phyloP scores from a whole-genome alignment of 2,888 invertebrate genomes.

The Leptarthrus brevirostris region DNA sequence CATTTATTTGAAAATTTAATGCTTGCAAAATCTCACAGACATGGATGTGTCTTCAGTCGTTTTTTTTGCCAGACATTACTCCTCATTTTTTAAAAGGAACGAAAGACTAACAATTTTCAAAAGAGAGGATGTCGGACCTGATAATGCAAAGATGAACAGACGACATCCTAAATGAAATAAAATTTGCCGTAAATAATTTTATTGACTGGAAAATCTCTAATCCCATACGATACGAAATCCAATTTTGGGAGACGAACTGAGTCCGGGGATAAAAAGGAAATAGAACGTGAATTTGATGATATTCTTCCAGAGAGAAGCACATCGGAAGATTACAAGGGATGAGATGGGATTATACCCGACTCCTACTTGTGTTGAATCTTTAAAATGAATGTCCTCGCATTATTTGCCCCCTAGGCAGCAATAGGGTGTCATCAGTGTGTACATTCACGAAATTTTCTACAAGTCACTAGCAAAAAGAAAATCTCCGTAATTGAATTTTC shows the following conservation, averaged over 20 bases:
- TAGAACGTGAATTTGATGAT: not conserved
- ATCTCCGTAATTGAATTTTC: too few relatives aligned
- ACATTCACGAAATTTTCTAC: too few relatives aligned
- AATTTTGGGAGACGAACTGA: conserved; percentile 10
- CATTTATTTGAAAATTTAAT: conserved; percentile 36
- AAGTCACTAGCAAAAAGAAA: too few relatives aligned
- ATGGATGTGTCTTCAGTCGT: conserved; percentile 4
- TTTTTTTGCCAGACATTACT: conserved; percentile 12
- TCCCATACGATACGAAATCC: conserved; percentile 30
- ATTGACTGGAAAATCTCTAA: conserved; percentile 46
- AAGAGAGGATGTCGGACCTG: not conserved
- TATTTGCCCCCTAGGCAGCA: too few relatives aligned
- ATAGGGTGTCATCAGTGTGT: too few relatives aligned
- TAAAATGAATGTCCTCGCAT: conserved; percentile 35
- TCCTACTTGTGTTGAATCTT: conserved; percentile 10
- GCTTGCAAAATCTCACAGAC: not conserved
- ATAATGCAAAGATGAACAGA: conserved; percentile 25
- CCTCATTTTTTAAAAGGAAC: conserved; percentile 1
- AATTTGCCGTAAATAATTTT: conserved; percentile 41
- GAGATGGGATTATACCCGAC: conserved; percentile 6
- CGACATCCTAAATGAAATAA: conserved; percentile 28
- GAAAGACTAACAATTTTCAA: conserved; percentile 14
- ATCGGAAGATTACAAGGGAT: conserved; percentile 17
- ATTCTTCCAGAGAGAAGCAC: not conserved
- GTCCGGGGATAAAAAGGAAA: not conserved